Base-by-base conservation (phyloP, 1,140 invertebrate species). In the Pachypsylla venusta region DNA sequence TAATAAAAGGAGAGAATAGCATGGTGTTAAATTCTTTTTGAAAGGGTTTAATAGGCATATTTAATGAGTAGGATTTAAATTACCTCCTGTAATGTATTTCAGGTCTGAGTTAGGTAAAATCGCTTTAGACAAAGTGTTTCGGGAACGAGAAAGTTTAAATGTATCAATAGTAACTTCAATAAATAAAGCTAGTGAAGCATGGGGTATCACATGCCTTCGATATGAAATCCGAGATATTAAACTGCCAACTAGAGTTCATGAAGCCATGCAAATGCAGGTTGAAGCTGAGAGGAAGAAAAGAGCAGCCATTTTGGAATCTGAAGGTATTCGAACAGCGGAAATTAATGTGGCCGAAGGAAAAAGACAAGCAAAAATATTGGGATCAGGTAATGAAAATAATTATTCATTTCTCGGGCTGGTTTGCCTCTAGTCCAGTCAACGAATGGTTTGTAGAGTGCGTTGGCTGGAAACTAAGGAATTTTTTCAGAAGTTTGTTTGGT, bases 211-310 rank as follows among this genome's bases (percentile, higher is more conserved):
- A n/a, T 98, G 94, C 73, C 76, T 98, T 55, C 77, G 96, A 71
- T 99, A 99, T 76, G 96, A 99, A 83, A 99, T 99, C 68, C 80
- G 93, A 74, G 91, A 97, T 70, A 94, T 98, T 65, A 89, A 84
- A 71, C 74, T 99, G 64, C 97, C 97, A 7, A 71, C 75, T 1
- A 81, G 92, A 71, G 89, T 99, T 2, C 92, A 97, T 68, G 94
- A 98, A 76, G 96, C 96, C 3, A 99, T 99, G 96, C 96, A 99
- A 74, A 98, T 98, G 93, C 96, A 99, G 77, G 93, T 99, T 0
- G 95, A 98, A 76, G 95, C 95, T 0, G 96, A 99, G 72, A 74
- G 97, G 55, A 86, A 88, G 68, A 99, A 99, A 73, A 77, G 97
- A 68, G 97, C 97, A 0, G 84, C 89, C 14, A 91, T 99, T 70